Conservation (phyloP, 2,888 invertebrate genomes). For the Tenthredo livida region DNA sequence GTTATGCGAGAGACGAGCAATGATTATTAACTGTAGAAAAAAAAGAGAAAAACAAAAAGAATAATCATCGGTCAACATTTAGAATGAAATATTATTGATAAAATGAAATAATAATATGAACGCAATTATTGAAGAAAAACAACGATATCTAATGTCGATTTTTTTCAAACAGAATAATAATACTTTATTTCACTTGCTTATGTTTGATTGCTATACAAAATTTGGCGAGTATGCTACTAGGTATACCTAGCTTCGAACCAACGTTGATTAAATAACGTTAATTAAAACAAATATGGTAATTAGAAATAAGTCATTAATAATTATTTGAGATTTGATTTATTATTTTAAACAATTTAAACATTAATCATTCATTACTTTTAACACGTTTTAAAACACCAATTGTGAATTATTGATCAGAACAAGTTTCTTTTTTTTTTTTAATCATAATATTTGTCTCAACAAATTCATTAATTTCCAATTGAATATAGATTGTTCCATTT, state of each 20-base stretch:
- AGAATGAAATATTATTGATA: too few relatives aligned
- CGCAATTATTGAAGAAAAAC: too few relatives aligned
- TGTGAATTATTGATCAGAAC: neutral
- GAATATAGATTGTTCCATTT: neutral
- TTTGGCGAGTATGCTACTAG: neutral
- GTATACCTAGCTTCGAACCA: neutral
- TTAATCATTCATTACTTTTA: constrained; percentile 14
- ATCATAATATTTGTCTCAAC: neutral
- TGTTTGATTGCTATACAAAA: too few relatives aligned
- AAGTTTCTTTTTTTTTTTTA: neutral
- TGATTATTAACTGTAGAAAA: too few relatives aligned
- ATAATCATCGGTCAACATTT: too few relatives aligned
- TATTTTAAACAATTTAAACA: constrained; percentile 19
- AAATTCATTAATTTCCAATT: neutral
- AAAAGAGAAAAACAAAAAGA: too few relatives aligned
- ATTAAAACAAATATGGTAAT: neutral
- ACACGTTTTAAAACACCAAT: constrained; percentile 27
- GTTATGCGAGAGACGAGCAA: too few relatives aligned
- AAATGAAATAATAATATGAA: too few relatives aligned
- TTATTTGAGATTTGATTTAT: constrained; percentile 27
- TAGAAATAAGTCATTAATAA: neutral
- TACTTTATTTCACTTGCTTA: too few relatives aligned
- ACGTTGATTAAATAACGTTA: neutral
- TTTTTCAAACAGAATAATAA: too few relatives aligned
- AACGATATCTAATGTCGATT: too few relatives aligned